These are phyloP conservation scores for Dasysyrphus tricinctus DNA, from an alignment of 2,888 invertebrate genomes.

Conservation along the genomic window DNA sequence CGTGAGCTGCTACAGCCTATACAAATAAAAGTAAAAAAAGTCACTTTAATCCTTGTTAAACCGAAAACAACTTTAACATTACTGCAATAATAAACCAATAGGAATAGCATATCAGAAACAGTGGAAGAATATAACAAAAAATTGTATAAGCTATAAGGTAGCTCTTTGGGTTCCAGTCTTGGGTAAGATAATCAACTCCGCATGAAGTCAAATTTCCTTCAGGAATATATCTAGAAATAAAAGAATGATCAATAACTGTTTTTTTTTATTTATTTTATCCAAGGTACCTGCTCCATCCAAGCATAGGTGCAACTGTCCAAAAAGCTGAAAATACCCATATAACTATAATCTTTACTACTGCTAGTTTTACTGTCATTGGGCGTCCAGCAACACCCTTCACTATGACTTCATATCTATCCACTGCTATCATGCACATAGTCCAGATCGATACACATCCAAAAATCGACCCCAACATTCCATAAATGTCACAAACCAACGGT, in stretches of 20 bases:
- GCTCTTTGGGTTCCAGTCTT: slow-evolving; percentile 83
- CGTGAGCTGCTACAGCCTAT: slow-evolving; percentile 85
- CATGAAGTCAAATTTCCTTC: slow-evolving; percentile 87
- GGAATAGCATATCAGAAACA: slow-evolving; percentile 85
- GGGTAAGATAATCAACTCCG: slow-evolving; percentile 84
- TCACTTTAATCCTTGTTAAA: background rate
- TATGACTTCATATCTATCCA: slow-evolving; percentile 96
- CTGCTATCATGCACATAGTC: slow-evolving; percentile 95
- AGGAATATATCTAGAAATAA: slow-evolving; percentile 81
- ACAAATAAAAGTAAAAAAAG: slow-evolving; percentile 77
- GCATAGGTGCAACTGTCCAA: slow-evolving; percentile 85
- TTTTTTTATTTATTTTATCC: background rate
- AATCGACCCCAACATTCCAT: slow-evolving; percentile 87
- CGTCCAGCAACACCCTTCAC: slow-evolving; percentile 89
- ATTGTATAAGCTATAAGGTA: slow-evolving; percentile 84
- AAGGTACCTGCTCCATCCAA: slow-evolving; percentile 85
- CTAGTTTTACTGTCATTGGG: slow-evolving; percentile 85
- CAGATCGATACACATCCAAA: slow-evolving; percentile 95
- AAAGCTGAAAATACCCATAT: slow-evolving; percentile 85
- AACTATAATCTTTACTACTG: slow-evolving; percentile 83
- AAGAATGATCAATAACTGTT: background rate
- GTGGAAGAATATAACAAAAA: slow-evolving; percentile 83
- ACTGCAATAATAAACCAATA: slow-evolving; percentile 86
- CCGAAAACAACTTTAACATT: slow-evolving; percentile 8
- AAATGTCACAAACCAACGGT: slow-evolving; percentile 85